A percentile compares a stretch with the other conserved stretches of the same genome.
phyloP scores from a whole-genome alignment of 2,113 vertebrate genomes.

The Lophotis ruficrista region DNA sequence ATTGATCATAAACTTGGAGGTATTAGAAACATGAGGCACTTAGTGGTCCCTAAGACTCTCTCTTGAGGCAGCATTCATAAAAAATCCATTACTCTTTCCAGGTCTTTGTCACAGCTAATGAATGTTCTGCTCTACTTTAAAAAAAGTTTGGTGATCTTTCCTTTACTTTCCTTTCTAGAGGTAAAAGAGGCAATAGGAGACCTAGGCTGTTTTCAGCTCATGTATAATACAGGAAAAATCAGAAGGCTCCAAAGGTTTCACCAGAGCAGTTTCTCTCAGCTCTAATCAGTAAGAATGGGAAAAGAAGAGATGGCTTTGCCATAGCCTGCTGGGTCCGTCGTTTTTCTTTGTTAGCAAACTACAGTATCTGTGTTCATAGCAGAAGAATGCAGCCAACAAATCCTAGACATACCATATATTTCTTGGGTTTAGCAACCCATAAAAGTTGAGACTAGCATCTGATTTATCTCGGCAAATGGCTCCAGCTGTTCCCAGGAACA shows the following conservation, averaged over 20 bases:
- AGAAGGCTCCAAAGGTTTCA: neutral
- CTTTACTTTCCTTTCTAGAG: neutral
- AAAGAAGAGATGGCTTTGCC: neutral
- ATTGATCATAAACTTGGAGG: neutral
- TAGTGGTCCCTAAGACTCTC: neutral
- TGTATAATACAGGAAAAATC: neutral
- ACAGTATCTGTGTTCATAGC: constrained; percentile 4
- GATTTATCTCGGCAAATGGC: constrained; percentile 56
- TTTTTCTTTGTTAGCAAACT: constrained; percentile 30
- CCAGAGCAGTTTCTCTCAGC: neutral
- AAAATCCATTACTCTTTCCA: neutral
- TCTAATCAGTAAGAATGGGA: neutral
- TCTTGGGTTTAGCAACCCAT: constrained; percentile 46
- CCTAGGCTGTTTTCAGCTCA: neutral
- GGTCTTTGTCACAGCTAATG: neutral
- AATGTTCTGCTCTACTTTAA: neutral
- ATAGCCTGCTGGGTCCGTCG: neutral
- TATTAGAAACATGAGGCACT: neutral
- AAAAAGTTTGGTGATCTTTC: neutral
- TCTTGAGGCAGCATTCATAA: neutral
- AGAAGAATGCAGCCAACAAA: constrained; percentile 41
- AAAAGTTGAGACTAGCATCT: constrained; percentile 33
- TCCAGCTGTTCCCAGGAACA: constrained; percentile 28
- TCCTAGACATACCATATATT: constrained; percentile 39
- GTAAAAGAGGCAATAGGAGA: neutral